Percentiles rank a stretch among this genome's conserved stretches.
Evolutionary conservation across 2,797 vertebrate genomes (phyloP).

Genomic region (Cossypha niveicapilla): DNA sequence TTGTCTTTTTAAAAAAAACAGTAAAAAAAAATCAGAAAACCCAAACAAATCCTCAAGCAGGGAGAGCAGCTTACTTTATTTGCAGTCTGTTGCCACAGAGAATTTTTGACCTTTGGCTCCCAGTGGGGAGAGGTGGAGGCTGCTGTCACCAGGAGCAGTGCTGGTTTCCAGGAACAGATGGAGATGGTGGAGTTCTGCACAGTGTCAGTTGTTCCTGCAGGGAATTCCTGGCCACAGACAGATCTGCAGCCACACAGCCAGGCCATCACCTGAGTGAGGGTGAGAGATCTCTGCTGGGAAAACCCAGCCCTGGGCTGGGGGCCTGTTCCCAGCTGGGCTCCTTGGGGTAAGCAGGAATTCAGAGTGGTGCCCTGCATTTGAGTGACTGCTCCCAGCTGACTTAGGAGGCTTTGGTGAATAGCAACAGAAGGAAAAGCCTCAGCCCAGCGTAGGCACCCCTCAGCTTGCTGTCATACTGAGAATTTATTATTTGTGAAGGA

Average conservation of each 20-base stretch:
- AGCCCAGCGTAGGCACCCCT: accelerated
- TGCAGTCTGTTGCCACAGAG: accelerated
- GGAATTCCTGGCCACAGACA: background rate
- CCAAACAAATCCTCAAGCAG: background rate
- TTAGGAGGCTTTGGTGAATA: accelerated
- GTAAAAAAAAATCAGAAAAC: background rate
- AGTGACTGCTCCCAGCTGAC: background rate
- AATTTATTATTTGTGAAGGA: background rate
- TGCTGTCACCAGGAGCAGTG: accelerated
- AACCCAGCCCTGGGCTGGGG: accelerated
- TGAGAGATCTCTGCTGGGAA: no score
- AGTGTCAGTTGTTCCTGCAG: accelerated
- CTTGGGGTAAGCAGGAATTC: accelerated
- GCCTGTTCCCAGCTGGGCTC: background rate
- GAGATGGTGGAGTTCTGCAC: accelerated
- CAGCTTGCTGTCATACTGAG: background rate
- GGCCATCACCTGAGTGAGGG: no score
- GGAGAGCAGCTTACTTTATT: background rate
- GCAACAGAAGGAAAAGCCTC: background rate
- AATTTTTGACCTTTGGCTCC: background rate
- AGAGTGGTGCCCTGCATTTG: accelerated
- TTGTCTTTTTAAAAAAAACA: background rate
- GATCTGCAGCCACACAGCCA: background rate
- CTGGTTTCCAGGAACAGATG: background rate
- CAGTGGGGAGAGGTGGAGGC: accelerated